Conservation (phyloP, 2,113 vertebrate species). For the Cynocephalus volans region DNA sequence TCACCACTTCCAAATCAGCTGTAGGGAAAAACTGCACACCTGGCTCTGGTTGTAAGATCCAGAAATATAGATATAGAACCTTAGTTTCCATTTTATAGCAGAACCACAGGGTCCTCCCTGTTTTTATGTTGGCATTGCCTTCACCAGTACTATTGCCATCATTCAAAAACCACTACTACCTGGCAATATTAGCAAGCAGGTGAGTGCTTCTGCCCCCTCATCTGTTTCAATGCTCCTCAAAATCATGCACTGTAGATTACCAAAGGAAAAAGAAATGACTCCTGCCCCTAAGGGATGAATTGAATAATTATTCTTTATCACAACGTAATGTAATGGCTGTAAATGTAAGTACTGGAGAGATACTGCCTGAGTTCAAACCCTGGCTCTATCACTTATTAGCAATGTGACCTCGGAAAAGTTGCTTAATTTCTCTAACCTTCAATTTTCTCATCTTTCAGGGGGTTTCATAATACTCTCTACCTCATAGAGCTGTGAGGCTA, state of each 20-base stretch:
- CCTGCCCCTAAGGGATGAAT: background rate
- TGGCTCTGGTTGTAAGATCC: background rate
- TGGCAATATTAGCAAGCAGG: background rate
- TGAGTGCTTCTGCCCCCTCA: background rate
- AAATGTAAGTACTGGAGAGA: background rate
- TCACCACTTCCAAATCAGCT: background rate
- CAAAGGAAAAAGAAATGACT: slow-evolving; percentile 9
- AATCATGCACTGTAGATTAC: background rate
- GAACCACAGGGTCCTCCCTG: background rate
- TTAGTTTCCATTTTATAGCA: background rate
- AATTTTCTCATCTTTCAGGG: background rate
- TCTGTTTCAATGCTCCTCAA: background rate
- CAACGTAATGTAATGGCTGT: background rate
- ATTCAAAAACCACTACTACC: background rate
- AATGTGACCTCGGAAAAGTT: background rate
- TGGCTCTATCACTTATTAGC: background rate
- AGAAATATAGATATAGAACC: background rate
- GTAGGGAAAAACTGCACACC: background rate
- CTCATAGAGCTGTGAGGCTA: background rate
- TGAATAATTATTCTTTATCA: background rate
- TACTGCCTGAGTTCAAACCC: background rate
- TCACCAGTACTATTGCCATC: background rate
- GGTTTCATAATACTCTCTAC: background rate
- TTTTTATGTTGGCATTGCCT: background rate
- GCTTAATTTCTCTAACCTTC: background rate